Evolutionary conservation across 1,140 invertebrate species (phyloP), one percentile per base, ranked within the genome.

Genomic region (Oryctes rhinoceros): DNA sequence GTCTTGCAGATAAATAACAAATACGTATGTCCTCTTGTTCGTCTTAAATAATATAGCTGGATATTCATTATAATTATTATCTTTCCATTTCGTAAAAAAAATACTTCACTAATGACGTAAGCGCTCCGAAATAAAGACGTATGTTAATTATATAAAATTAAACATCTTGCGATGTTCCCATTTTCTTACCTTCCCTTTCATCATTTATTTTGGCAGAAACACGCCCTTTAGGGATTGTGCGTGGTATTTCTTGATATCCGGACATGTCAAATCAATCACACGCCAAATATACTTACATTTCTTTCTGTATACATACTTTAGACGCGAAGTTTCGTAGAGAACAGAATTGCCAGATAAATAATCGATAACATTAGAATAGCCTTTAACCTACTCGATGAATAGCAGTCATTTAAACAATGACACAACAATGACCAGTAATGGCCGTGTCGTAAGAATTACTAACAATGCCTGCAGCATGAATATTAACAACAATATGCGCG

Each of bases 311-410:
- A 18, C 18, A 59, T 59, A 59, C n/a, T 59, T 59, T 18, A 59
- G 18, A 59, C 53, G 53, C 53, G 18, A 53, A 11, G 53, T 59
- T 59, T 59, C 53, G 53, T 59, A 59, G n/a, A 4, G 13, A 18
- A n/a, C n/a, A n/a, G n/a, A 59, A 59, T 15, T n/a, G 53, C 15
- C 15, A 71, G 65, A 71, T 71, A 30, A 71, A 71, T 24, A 24
- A 35, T 71, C 65, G 65, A 71, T 71, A 71, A 3, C 65, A 71
- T 71, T 71, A 35, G 35, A 71, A 71, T 71, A 71, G 20, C 65
- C 65, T 71, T 71, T 71, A 71, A 71, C 65, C 65, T 71, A 71
- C 35, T 71, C 65, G 20, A 71, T 37, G 65, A 71, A 71, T 24
- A 24, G 24, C 65, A 71, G 65, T 71, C 65, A 24, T 71, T 71